Percentiles rank a stretch among this genome's conserved stretches.
Evolutionary conservation across 1,140 invertebrate genomes (phyloP).

Genomic region (Drosophila jambulina): DNA sequence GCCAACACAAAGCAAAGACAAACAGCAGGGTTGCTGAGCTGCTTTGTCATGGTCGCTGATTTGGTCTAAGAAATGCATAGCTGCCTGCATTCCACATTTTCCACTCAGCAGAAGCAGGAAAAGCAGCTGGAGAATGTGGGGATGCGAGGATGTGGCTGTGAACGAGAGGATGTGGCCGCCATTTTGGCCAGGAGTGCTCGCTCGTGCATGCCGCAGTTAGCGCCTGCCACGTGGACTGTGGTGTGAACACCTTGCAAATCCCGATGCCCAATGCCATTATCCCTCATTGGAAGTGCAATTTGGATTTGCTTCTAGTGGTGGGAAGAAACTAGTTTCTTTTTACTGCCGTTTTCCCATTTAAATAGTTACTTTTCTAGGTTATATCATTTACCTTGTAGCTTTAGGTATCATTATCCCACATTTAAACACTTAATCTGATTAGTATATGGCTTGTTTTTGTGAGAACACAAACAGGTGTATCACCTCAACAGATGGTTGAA

Average conservation of each 20-base stretch:
- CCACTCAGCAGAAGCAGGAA: slow-evolving; percentile 17
- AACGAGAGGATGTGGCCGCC: slow-evolving; percentile 33
- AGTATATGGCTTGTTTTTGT: background rate
- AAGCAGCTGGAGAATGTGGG: slow-evolving; percentile 4
- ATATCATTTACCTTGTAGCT: slow-evolving; percentile 5
- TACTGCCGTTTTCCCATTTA: background rate
- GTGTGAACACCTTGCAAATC: slow-evolving; percentile 18
- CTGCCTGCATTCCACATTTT: slow-evolving; percentile 75
- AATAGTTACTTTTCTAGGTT: background rate
- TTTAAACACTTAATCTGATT: background rate
- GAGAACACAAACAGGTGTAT: background rate
- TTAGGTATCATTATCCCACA: background rate
- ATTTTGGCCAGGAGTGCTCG: slow-evolving; percentile 48
- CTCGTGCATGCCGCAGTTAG: slow-evolving; percentile 49
- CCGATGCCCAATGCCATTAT: slow-evolving; percentile 15
- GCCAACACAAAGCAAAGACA: slow-evolving; percentile 36
- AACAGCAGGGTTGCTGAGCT: slow-evolving; percentile 39
- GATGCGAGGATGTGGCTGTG: background rate
- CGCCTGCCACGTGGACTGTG: slow-evolving; percentile 30
- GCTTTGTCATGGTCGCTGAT: slow-evolving; percentile 78
- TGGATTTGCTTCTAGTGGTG: background rate
- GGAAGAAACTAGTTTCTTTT: background rate
- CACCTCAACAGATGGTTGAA: background rate
- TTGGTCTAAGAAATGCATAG: slow-evolving; percentile 79
- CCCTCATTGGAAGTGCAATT: slow-evolving; percentile 8